Percentiles rank a stretch among this genome's conserved stretches.
phyloP scores from a whole-genome alignment of 2,797 vertebrate species.

The Triplophysa yarkandensis region DNA sequence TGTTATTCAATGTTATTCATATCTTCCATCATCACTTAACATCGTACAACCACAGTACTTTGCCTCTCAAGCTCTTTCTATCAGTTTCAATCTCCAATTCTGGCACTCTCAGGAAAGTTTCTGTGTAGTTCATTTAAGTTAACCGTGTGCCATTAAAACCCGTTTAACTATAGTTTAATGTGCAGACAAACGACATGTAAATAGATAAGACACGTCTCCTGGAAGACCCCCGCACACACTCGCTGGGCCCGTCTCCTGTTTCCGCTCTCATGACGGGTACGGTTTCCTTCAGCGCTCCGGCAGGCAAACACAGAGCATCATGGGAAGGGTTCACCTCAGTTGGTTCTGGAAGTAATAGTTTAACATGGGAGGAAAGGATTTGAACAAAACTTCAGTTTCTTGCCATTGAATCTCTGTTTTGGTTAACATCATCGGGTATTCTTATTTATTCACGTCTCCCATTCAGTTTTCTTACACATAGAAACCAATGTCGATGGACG shows the following conservation, averaged over 20 bases:
- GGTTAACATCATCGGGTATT: neutral
- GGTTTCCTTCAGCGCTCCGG: constrained; percentile 11
- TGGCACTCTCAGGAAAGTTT: neutral
- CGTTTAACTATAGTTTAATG: neutral
- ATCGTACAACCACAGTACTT: neutral
- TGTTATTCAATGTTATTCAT: neutral
- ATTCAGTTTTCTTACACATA: neutral
- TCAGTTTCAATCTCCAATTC: neutral
- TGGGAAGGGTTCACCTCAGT: neutral
- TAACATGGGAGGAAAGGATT: too few species aligned
- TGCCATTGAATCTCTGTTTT: neutral
- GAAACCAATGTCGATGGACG: neutral
- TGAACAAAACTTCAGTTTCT: neutral
- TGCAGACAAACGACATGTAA: neutral
- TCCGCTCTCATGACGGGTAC: constrained; percentile 26
- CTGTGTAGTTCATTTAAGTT: neutral
- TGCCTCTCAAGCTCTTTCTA: neutral
- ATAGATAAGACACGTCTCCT: constrained; percentile 2
- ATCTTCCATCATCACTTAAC: neutral
- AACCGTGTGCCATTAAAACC: constrained; percentile 2
- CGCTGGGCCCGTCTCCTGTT: constrained; percentile 22
- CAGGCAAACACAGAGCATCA: constrained; percentile 14
- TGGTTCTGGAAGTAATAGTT: neutral
- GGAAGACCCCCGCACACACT: constrained; percentile 9
- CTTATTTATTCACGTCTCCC: too few species aligned